Conservation (phyloP, 2,113 vertebrate species). For the Anser brachyrhynchus region DNA sequence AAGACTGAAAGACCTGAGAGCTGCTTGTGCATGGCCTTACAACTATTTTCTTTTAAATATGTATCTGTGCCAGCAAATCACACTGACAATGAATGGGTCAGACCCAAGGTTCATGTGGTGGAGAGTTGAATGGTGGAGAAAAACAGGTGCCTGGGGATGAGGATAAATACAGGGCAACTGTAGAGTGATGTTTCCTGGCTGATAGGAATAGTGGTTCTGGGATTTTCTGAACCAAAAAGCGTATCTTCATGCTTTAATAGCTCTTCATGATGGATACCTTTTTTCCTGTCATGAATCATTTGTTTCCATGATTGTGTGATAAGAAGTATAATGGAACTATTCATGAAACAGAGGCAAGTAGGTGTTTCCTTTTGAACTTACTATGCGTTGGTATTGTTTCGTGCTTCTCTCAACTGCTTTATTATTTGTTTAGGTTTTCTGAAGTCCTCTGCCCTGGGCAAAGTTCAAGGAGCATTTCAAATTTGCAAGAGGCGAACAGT, state of each 20-base stretch:
- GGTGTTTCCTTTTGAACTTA: neutral
- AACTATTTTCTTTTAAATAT: neutral
- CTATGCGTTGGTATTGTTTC: neutral
- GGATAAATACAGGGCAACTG: neutral
- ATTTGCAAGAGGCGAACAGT: neutral
- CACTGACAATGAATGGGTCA: neutral
- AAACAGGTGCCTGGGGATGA: neutral
- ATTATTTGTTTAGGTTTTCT: neutral
- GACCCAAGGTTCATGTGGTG: rapidly evolving
- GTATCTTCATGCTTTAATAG: neutral
- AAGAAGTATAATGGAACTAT: neutral
- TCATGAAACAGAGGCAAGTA: neutral
- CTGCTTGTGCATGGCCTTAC: neutral
- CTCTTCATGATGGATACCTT: neutral
- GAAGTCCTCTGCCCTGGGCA: neutral
- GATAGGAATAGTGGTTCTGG: neutral
- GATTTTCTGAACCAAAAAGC: neutral
- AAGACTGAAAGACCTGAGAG: neutral
- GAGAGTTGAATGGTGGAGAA: neutral
- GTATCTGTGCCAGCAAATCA: neutral
- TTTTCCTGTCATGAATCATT: neutral
- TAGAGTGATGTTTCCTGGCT: neutral
- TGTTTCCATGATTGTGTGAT: neutral
- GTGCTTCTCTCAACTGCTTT: neutral
- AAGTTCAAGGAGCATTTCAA: neutral